phyloP scores from a whole-genome alignment of 1,140 invertebrate species.

The Yoshiicerus persimilis region DNA sequence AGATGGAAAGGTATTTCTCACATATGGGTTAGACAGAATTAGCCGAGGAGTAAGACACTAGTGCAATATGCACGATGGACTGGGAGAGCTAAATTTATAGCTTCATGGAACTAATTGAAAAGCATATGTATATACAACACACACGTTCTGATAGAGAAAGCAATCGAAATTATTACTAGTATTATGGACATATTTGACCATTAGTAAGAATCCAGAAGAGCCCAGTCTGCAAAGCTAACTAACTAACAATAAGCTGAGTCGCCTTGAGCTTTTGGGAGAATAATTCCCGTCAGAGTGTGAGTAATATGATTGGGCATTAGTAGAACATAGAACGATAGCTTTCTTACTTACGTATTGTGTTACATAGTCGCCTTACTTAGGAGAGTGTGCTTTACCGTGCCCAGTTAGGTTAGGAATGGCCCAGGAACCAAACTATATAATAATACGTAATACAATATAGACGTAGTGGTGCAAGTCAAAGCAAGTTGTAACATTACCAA shows the following conservation, averaged over 20 bases:
- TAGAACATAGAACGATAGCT: neutral
- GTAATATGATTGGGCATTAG: slow-evolving; percentile 32
- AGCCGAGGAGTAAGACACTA: neutral
- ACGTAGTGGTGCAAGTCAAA: neutral
- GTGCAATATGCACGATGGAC: neutral
- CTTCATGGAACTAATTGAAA: neutral
- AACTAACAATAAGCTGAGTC: neutral
- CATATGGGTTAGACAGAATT: neutral
- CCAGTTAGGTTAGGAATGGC: neutral
- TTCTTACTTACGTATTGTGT: neutral
- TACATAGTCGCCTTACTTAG: neutral
- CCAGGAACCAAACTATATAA: neutral
- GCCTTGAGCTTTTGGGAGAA: neutral
- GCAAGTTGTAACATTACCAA: neutral
- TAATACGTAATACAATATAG: neutral
- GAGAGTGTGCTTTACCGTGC: too few species aligned
- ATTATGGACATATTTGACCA: neutral
- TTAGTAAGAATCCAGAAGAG: neutral
- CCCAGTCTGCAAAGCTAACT: too few species aligned
- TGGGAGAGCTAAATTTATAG: neutral
- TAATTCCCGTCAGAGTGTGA: slow-evolving; percentile 37
- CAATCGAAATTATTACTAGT: neutral
- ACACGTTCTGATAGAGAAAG: neutral
- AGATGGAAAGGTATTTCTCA: neutral
- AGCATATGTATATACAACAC: neutral